A percentile compares a stretch with the other conserved stretches of the same genome.
Conservation (phyloP, 2,113 vertebrate genomes). For the Struthidea cinerea region DNA sequence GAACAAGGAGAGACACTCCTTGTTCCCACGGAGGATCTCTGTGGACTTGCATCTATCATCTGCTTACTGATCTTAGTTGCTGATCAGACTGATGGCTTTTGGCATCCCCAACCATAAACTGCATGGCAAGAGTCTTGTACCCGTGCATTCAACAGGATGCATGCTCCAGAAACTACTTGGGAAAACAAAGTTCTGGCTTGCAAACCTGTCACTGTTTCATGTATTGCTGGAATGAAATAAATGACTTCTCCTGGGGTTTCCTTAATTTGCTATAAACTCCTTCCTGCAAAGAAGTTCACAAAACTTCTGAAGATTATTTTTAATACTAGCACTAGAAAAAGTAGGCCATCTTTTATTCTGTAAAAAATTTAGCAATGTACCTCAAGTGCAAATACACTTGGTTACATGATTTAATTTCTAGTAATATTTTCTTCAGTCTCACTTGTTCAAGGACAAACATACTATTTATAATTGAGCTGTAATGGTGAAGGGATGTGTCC, state of each 20-base stretch:
- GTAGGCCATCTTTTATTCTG: background rate
- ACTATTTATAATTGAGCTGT: background rate
- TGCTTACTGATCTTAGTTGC: background rate
- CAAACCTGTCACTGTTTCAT: background rate
- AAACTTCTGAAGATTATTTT: background rate
- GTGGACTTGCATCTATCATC: background rate
- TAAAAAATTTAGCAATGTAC: background rate
- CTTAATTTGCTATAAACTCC: background rate
- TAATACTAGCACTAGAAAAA: background rate
- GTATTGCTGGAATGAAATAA: background rate
- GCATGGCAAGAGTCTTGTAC: background rate
- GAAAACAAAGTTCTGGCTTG: background rate
- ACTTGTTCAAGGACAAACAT: background rate
- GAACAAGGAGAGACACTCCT: background rate
- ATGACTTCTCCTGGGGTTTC: background rate
- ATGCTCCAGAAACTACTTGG: background rate
- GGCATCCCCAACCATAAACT: background rate
- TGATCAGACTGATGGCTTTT: background rate
- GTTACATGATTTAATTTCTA: background rate
- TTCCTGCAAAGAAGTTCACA: background rate
- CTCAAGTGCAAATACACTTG: background rate
- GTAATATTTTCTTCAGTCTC: background rate
- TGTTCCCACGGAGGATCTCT: background rate
- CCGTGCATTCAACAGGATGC: rapidly evolving
- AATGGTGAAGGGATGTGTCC: background rate